phyloP scores from a whole-genome alignment of 2,797 vertebrate genomes.

The Notoglanidium macrostoma region DNA sequence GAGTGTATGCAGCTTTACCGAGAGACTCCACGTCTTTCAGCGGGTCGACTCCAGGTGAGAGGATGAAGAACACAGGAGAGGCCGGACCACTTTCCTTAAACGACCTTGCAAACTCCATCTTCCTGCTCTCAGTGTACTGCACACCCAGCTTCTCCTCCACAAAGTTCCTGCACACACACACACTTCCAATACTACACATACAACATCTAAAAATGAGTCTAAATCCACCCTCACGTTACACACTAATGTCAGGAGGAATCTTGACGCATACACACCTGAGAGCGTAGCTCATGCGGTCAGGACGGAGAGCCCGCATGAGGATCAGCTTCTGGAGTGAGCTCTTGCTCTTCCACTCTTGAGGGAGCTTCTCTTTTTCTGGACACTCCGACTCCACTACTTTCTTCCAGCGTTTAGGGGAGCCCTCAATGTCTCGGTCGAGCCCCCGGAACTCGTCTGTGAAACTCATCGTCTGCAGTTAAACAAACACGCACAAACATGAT shows the following conservation, averaged over 20 bases:
- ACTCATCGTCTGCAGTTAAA: constrained; percentile 67
- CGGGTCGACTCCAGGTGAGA: constrained; percentile 74
- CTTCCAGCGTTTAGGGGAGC: constrained; percentile 76
- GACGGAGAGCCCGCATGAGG: constrained; percentile 77
- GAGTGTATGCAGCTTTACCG: constrained; percentile 58
- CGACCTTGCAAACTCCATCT: constrained; percentile 77
- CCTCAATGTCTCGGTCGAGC: constrained; percentile 77
- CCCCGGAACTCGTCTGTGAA: constrained; percentile 79
- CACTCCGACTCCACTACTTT: constrained; percentile 77
- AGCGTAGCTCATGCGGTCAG: constrained; percentile 78
- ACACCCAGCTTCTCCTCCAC: constrained; percentile 78
- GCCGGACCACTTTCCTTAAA: constrained; percentile 75
- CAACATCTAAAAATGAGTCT: not conserved
- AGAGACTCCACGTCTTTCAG: constrained; percentile 74
- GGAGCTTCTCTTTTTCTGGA: constrained; percentile 80
- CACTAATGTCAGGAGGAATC: not conserved
- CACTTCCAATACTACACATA: not conserved
- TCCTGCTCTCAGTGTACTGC: constrained; percentile 76
- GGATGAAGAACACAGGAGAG: constrained; percentile 75
- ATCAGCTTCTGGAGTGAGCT: constrained; percentile 78
- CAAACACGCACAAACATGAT: not conserved
- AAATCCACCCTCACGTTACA: not conserved
- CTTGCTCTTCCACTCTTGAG: constrained; percentile 78
- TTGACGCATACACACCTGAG: constrained; percentile 66
- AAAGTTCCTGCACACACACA: constrained; percentile 72